phyloP scores from a whole-genome alignment of 2,113 vertebrate genomes.

The Carollia perspicillata region DNA sequence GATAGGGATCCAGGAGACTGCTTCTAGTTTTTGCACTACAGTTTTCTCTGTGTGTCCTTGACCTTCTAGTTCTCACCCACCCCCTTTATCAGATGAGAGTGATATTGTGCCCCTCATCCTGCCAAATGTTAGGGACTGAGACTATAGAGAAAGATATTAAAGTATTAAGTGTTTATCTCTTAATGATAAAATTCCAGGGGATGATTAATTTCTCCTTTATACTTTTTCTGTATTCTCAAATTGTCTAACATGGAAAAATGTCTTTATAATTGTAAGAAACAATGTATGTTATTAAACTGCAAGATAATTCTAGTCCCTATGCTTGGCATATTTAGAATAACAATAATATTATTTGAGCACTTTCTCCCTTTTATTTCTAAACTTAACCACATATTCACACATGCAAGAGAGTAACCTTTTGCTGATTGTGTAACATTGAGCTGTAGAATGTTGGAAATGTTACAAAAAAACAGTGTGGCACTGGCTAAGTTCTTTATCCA shows the following conservation, averaged over 20 bases:
- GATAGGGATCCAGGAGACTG: rapidly evolving
- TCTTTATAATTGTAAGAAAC: not conserved
- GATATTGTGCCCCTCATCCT: not conserved
- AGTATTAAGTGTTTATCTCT: not conserved
- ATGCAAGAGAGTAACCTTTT: not conserved
- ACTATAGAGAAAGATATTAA: not conserved
- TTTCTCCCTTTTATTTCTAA: not conserved
- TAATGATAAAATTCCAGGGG: not conserved
- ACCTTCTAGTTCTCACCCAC: not conserved
- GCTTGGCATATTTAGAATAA: not conserved
- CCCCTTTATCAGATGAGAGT: not conserved
- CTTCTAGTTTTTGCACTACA: not conserved
- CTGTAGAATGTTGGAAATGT: not conserved
- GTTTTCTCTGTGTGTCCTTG: not conserved
- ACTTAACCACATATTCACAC: not conserved
- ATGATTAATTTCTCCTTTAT: not conserved
- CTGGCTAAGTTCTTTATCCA: not conserved
- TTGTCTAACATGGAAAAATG: not conserved
- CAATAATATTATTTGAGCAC: not conserved
- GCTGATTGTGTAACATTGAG: not conserved
- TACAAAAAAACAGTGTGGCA: not conserved
- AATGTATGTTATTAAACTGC: not conserved
- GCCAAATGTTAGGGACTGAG: not conserved
- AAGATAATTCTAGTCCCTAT: not conserved
- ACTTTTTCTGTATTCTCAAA: not conserved